Evolutionary conservation across 2,797 vertebrate species (phyloP).

Genomic region (Caiman crocodilus): DNA sequence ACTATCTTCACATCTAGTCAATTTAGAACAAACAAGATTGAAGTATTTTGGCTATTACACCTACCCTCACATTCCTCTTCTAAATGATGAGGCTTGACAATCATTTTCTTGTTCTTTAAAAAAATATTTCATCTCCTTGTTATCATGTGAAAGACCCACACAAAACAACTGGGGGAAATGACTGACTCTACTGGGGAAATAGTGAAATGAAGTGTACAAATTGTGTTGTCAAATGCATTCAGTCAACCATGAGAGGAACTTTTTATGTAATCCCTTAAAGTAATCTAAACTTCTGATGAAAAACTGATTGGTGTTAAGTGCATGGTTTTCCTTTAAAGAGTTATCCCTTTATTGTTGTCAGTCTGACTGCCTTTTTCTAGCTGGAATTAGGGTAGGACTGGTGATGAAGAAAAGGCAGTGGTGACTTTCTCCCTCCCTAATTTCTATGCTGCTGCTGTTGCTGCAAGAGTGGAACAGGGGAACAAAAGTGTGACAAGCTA

Average conservation of each 20-base stretch:
- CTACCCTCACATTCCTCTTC: slow-evolving; percentile 20
- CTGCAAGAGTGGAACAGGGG: not conserved
- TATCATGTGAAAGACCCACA: slow-evolving; percentile 22
- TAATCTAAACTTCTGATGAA: not conserved
- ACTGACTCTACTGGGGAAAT: not conserved
- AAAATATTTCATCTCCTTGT: slow-evolving; percentile 25
- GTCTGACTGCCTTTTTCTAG: not conserved
- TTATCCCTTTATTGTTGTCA: not conserved
- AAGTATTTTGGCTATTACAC: slow-evolving; percentile 16
- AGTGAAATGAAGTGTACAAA: slow-evolving; percentile 47
- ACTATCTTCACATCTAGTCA: not conserved
- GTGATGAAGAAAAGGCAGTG: not conserved
- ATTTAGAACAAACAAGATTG: slow-evolving; percentile 42
- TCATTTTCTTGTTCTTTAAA: slow-evolving; percentile 20
- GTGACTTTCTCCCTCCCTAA: not conserved
- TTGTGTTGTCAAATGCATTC: slow-evolving; percentile 24
- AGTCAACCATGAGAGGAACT: slow-evolving; percentile 23
- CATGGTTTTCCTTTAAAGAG: not conserved
- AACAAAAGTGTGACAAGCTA: not conserved
- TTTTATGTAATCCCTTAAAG: slow-evolving; percentile 54
- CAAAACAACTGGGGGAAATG: not conserved
- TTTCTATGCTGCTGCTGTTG: slow-evolving; percentile 15
- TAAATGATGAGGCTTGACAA: not conserved
- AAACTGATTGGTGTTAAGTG: not conserved
- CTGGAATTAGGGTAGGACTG: rapidly evolving